These are phyloP conservation scores for Platichthys stellatus DNA, from an alignment of 2,113 vertebrate species.

Conservation along the genomic window DNA sequence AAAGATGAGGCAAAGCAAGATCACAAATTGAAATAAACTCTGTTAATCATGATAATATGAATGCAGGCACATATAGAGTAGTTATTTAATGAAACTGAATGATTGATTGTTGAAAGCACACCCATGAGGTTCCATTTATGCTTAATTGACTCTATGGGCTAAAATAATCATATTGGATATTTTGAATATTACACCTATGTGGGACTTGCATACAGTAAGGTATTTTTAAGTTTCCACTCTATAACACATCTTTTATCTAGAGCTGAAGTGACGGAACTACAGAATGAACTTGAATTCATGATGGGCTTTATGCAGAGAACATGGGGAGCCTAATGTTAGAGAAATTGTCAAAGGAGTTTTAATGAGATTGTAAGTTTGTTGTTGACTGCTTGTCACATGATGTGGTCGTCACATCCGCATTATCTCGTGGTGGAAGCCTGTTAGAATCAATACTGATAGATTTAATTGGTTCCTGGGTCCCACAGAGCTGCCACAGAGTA, in stretches of 20 bases:
- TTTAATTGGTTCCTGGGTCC: slow-evolving; percentile 27
- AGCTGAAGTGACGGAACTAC: neutral
- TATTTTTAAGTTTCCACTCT: no score
- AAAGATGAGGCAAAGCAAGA: no score
- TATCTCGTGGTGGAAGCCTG: neutral
- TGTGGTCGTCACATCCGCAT: neutral
- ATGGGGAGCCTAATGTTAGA: neutral
- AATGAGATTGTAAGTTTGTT: neutral
- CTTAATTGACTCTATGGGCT: no score
- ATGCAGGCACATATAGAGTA: no score
- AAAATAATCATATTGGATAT: no score
- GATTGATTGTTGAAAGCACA: no score
- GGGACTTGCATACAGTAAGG: no score
- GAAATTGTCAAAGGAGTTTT: neutral
- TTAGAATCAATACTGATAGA: slow-evolving; percentile 38
- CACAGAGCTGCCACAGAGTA: slow-evolving; percentile 22
- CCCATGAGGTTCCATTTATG: no score
- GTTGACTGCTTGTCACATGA: neutral
- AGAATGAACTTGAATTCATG: neutral
- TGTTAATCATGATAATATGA: no score
- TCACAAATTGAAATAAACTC: no score
- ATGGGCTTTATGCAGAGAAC: neutral
- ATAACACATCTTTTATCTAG: neutral
- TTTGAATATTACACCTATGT: no score
- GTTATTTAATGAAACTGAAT: no score